Base-by-base conservation (phyloP, 2,113 vertebrate species). In the Arizona elegans region DNA sequence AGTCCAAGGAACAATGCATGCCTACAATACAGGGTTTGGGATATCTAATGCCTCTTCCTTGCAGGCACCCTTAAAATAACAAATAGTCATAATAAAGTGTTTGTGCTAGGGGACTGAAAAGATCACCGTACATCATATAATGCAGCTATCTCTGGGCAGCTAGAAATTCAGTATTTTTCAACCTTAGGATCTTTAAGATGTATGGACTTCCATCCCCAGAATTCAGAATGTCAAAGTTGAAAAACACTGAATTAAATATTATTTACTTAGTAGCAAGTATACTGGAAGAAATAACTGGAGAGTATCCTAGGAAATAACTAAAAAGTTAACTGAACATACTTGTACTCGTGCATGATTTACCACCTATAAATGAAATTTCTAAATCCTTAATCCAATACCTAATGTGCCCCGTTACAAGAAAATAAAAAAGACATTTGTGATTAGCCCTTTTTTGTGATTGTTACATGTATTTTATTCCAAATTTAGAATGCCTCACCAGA, bases 101-200 rank as follows among this genome's bases (percentile, higher is more conserved):
- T 23, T n/a, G 19, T 33, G 8, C 54, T 58, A 43, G 65, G 70
- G 38, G 59, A 26, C 24, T 62, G 59, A 62, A 62, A 52, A 55
- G 52, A 58, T 92, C 65, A 89, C 26, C 86, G 65, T 53, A 85
- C 92, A 89, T 70, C 89, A 92, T 75, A 92, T 75, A 92, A 92
- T 92, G n/a, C 53, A 89, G 65, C 85, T 92, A 89, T 92, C 86
- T 92, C 54, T 89, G 70, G 65, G 38, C 65, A 70, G 65, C 10
- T 75, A 33, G 65, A 33, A 33, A 75, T 75, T 75, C 65, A 75
- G n/a, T 75, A 13, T 75, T 33, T 75, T 75, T 75, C 65, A 75
- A 33, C 12, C n/a, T 75, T n/a, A 33, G 65, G 26, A 75, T n/a
- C 29, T 75, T 75, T 75, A 75, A 33, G 12, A 29, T 75, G 12